Conservation (phyloP, 30 jellyfish, hydroid and myxozoan species). For the Hydra vulgaris region DNA sequence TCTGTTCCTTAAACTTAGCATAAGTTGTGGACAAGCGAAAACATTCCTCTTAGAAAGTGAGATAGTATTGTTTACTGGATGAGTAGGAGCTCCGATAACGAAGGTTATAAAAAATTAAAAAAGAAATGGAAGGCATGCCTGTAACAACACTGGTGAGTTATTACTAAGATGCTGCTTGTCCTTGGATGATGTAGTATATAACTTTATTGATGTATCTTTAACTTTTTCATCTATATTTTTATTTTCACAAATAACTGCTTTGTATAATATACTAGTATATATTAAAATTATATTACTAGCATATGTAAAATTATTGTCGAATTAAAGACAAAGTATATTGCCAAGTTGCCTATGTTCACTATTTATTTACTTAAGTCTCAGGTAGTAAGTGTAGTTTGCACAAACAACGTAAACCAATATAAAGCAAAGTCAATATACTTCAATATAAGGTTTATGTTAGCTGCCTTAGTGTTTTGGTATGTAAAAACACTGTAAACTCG, state of each 20-base stretch:
- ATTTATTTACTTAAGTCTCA: background rate
- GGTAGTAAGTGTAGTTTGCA: background rate
- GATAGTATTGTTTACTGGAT: background rate
- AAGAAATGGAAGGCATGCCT: background rate
- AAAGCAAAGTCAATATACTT: background rate
- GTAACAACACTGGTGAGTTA: background rate
- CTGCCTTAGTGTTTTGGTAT: too few species aligned
- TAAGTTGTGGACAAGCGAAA: background rate
- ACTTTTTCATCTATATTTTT: background rate
- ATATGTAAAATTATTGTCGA: background rate
- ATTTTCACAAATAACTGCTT: background rate
- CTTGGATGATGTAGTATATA: background rate
- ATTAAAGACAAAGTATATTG: background rate
- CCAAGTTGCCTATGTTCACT: background rate
- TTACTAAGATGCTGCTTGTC: background rate
- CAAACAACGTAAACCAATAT: background rate
- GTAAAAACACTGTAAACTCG: too few species aligned
- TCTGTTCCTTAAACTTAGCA: too few species aligned
- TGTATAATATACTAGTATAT: background rate
- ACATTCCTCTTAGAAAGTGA: background rate
- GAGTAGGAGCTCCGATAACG: background rate
- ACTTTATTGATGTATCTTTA: background rate
- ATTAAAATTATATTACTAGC: too few species aligned
- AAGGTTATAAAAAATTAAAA: too few species aligned
- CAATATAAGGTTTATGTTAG: background rate